Base-by-base conservation (phyloP, 2,113 vertebrate genomes). In the Neolamprologus tretocephalus region DNA sequence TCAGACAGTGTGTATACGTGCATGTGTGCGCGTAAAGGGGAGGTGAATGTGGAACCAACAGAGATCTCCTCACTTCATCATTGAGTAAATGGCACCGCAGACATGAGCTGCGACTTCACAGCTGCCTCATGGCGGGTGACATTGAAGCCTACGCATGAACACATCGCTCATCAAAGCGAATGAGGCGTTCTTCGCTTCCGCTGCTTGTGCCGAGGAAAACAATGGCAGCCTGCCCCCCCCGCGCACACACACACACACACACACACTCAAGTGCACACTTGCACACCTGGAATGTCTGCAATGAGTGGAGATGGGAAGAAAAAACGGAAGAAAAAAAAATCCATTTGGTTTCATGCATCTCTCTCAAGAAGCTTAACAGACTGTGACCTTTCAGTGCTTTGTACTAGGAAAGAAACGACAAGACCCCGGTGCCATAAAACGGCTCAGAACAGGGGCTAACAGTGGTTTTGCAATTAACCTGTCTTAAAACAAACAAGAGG, bases 101-200 rank as follows among this genome's bases (percentile, higher is more conserved):
- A 92, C 86, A 81, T 87, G 93, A 92, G 93, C 91, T 82, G 91
- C 89, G 87, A 91, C 92, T 94, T 92, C 93, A 89, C 94, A 91
- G 95, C 95, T 94, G 94, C 93, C 94, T 94, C 89, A 86, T 94
- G 94, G 92, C 89, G 90, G 94, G 93, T 94, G 94, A 95, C 94
- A 94, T 88, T 90, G 94, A 92, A 91, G 90, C 94, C 95, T 92
- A 94, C 93, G 93, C 95, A 87, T 92, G 90, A 94, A 91, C 93
- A 95, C 94, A 90, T 92, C 92, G 90, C 94, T 95, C 95, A 95
- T 95, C 95, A 95, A 94, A 96, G 95, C 63, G 92, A 95, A 94
- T 92, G 93, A 95, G 94, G 91, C 91, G 92, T 90, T 87, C 86
- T 80, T 85, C 45, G 89, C 91, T 92, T 92, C 90, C 86, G 17